A percentile compares a stretch with the other conserved stretches of the same genome.
Evolutionary conservation across 2,797 vertebrate genomes (phyloP).

Genomic region (Pelodytes ibericus): DNA sequence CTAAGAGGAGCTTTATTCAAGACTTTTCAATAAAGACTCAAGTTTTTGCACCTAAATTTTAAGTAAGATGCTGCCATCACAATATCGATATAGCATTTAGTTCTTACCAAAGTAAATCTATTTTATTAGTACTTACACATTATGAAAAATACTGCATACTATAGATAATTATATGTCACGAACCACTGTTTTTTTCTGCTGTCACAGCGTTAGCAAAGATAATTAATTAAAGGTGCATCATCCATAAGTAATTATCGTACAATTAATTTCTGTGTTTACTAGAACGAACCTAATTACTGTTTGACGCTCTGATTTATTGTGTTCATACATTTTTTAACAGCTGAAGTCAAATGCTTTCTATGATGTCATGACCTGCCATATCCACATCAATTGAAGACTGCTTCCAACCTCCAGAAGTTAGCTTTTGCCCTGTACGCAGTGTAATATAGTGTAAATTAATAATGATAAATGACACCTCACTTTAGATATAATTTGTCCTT

Average conservation of each 20-base stretch:
- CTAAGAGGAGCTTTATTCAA: too few relatives aligned
- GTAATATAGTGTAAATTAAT: conserved; percentile 25
- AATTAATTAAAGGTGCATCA: conserved; percentile 28
- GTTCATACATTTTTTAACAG: conserved; percentile 11
- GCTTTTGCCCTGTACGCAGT: not conserved
- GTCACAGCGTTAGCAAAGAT: not conserved
- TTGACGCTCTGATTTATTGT: conserved; percentile 49
- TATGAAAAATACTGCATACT: too few relatives aligned
- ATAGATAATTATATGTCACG: too few relatives aligned
- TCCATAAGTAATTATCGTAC: conserved; percentile 34
- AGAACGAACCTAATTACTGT: conserved; percentile 34
- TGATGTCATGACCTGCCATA: conserved; percentile 29
- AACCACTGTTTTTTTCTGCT: conserved; percentile 3
- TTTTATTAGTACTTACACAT: too few relatives aligned
- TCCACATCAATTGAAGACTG: conserved; percentile 7
- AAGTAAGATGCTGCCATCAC: too few relatives aligned
- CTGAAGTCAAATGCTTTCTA: conserved; percentile 17
- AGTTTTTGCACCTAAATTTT: too few relatives aligned
- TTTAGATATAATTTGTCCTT: conserved; percentile 28
- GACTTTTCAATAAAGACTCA: too few relatives aligned
- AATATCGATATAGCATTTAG: too few relatives aligned
- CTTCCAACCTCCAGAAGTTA: conserved; percentile 19
- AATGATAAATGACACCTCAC: conserved; percentile 36
- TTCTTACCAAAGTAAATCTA: too few relatives aligned
- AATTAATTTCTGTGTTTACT: conserved; percentile 43